A percentile compares a stretch with the other conserved stretches of the same genome.
Conservation (phyloP, 2,113 vertebrate genomes). For the Mirza zaza region DNA sequence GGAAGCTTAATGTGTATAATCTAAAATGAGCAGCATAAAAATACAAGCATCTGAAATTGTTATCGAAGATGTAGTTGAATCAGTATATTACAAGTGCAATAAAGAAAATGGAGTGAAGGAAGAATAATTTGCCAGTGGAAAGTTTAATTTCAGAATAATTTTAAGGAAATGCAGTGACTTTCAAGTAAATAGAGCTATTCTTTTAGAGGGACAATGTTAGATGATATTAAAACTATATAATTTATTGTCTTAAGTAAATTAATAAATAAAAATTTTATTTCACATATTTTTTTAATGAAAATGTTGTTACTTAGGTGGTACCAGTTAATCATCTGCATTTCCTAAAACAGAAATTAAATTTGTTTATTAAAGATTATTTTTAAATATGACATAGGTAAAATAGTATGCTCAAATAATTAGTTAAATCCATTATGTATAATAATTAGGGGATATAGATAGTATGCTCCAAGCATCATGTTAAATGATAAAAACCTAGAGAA, state of each 20-base stretch:
- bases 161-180: neutral
- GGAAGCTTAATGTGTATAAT: neutral
- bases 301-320: neutral
- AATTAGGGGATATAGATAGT: neutral
- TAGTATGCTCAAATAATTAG: neutral
- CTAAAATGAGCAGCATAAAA: neutral
- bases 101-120: neutral
- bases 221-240: neutral
- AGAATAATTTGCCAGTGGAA: neutral
- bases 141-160: constrained; percentile 13
- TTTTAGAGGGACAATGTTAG: neutral
- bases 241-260: neutral
- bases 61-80: neutral
- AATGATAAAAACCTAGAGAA: neutral
- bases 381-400: neutral
- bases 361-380: constrained; percentile 36
- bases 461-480: neutral
- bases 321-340: neutral
- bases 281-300: neutral
- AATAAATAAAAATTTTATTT: neutral
- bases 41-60: neutral
- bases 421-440: neutral
- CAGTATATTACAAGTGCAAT: neutral
- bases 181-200: neutral
- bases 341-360: neutral